Percentiles rank a stretch among this genome's conserved stretches.
Conservation (phyloP, 2,888 invertebrate genomes). For the Germaria angustata region DNA sequence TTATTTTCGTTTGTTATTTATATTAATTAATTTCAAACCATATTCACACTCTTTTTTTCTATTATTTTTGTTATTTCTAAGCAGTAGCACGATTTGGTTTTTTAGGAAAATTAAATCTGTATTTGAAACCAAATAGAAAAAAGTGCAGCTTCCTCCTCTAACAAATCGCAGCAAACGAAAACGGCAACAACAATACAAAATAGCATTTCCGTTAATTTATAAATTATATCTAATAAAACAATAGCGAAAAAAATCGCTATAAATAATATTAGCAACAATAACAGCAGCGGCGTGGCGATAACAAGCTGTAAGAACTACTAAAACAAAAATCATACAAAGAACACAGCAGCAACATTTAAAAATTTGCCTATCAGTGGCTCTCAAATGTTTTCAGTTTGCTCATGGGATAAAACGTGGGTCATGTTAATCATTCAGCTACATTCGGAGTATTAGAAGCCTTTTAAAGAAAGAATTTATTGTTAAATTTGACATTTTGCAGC, state of each 20-base stretch:
- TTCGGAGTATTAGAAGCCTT: no score
- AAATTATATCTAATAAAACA: conserved; percentile 68
- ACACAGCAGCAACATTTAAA: conserved; percentile 13
- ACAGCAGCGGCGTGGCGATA: background rate
- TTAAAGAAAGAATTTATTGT: no score
- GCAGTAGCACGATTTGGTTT: background rate
- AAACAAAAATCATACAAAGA: conserved; percentile 41
- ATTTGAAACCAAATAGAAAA: conserved; percentile 47
- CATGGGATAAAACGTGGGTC: no score
- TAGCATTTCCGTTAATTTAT: conserved; percentile 66
- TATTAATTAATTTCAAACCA: conserved; percentile 42
- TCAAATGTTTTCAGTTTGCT: background rate
- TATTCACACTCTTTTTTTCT: conserved; percentile 26
- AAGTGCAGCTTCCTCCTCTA: conserved; percentile 61
- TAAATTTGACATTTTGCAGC: no score
- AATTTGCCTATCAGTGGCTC: conserved; percentile 25
- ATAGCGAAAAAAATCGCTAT: conserved; percentile 57
- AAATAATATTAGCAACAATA: conserved; percentile 42
- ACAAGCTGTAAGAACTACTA: conserved; percentile 26
- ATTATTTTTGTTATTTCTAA: background rate
- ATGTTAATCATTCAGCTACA: no score
- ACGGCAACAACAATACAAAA: conserved; percentile 40
- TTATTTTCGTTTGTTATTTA: conserved; percentile 31
- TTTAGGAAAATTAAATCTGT: conserved; percentile 44
- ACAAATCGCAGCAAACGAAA: conserved; percentile 37